phyloP scores from a whole-genome alignment of 1,140 invertebrate genomes.

The Tigriopus japonicus region DNA sequence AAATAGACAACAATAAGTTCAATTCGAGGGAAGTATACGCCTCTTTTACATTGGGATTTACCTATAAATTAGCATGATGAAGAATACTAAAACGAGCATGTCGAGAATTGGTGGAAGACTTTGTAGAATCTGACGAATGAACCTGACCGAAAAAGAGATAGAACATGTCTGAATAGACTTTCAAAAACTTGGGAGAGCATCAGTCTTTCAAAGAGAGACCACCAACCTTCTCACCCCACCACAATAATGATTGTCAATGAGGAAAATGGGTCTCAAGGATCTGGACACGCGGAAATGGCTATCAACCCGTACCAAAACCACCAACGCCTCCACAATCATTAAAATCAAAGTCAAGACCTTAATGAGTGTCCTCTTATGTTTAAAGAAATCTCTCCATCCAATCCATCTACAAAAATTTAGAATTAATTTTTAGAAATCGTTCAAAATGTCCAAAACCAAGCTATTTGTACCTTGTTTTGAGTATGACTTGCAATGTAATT shows the following conservation, averaged over 20 bases:
- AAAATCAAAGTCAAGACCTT: slow-evolving; percentile 61
- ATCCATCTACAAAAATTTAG: slow-evolving; percentile 44
- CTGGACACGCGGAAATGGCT: slow-evolving; percentile 71
- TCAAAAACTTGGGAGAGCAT: too few relatives aligned
- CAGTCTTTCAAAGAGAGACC: too few relatives aligned
- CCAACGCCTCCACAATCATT: slow-evolving; percentile 65
- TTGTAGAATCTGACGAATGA: slow-evolving; percentile 41
- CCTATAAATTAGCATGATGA: slow-evolving; percentile 59
- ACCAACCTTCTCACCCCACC: slow-evolving; percentile 36
- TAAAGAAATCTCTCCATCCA: slow-evolving; percentile 56
- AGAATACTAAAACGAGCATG: slow-evolving; percentile 62
- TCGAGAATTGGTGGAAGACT: slow-evolving; percentile 71
- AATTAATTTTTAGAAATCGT: not conserved
- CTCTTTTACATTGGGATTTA: too few relatives aligned
- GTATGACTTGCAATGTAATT: slow-evolving; percentile 51
- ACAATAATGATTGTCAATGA: slow-evolving; percentile 67
- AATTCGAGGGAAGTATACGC: too few relatives aligned
- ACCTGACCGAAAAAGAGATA: slow-evolving; percentile 19
- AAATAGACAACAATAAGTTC: too few relatives aligned
- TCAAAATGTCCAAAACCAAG: not conserved
- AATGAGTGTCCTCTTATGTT: slow-evolving; percentile 60
- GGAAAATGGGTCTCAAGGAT: slow-evolving; percentile 67
- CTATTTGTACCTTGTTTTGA: slow-evolving; percentile 6
- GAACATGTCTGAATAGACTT: slow-evolving; percentile 2
- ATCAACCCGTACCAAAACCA: slow-evolving; percentile 56